These are phyloP conservation scores for Macroramphosus scolopax DNA, from an alignment of 2,797 vertebrate genomes.

Conservation along the genomic window DNA sequence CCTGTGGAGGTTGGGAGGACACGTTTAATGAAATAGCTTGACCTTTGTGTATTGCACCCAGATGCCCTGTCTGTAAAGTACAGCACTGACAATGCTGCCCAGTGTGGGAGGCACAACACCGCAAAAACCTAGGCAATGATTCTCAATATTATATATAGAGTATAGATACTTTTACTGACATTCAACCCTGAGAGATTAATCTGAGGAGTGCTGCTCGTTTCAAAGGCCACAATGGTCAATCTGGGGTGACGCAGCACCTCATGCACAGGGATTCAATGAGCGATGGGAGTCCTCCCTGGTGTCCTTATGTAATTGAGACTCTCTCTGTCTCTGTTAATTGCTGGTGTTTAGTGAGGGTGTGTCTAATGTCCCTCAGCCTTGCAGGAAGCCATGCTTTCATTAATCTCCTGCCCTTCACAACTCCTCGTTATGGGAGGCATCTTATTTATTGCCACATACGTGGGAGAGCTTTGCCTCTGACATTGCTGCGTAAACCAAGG, in stretches of 20 bases:
- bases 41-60: conserved; percentile 59
- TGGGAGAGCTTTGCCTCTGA: conserved; percentile 15
- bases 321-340: conserved; percentile 56
- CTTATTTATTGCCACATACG: conserved; percentile 43
- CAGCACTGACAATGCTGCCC: conserved; percentile 34
- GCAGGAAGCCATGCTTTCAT: conserved; percentile 43
- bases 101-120: conserved; percentile 40
- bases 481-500: conserved; percentile 43
- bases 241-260: conserved; percentile 25
- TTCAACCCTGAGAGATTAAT: no score
- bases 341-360: conserved; percentile 49
- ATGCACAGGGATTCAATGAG: conserved; percentile 19
- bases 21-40: conserved; percentile 65
- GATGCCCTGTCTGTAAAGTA: conserved; percentile 51
- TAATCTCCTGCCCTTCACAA: conserved; percentile 55
- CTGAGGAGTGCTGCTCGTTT: background rate
- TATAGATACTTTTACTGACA: no score
- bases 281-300: conserved; percentile 35
- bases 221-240: conserved; percentile 8
- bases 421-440: conserved; percentile 43
- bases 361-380: conserved; percentile 55
- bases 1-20: conserved; percentile 48
- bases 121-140: conserved; percentile 1
- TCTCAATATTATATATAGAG: conserved; percentile 4
- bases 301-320: conserved; percentile 48